Evolutionary conservation across 2,113 vertebrate species (phyloP).

Genomic region (Urocitellus parryii): DNA sequence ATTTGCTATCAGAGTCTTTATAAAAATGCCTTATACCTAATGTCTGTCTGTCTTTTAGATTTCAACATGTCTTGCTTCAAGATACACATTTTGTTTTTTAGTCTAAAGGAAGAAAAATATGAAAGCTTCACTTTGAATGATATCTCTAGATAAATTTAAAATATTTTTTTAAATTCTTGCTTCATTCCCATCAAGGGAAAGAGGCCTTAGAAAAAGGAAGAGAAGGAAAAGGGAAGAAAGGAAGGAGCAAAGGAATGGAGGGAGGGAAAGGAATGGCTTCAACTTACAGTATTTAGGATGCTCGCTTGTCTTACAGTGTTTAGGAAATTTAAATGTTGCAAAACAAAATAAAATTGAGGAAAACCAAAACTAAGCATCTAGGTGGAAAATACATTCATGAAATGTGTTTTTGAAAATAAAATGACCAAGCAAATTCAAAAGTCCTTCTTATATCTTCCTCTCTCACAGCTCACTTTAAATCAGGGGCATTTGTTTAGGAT

Average conservation of each 20-base stretch:
- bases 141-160: slow-evolving; percentile 47
- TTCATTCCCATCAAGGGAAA: not conserved
- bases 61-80: slow-evolving; percentile 50
- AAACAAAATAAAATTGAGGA: slow-evolving; percentile 9
- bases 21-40: slow-evolving; percentile 47
- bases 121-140: slow-evolving; percentile 14
- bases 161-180: not conserved
- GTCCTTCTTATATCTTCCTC: not conserved
- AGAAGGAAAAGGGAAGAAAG: not conserved
- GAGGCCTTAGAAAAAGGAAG: not conserved
- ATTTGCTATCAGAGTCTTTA: slow-evolving; percentile 55
- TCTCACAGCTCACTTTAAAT: slow-evolving; percentile 5
- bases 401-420: slow-evolving; percentile 54
- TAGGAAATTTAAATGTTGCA: slow-evolving; percentile 41
- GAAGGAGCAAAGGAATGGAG: not conserved
- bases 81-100: slow-evolving; percentile 38
- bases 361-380: not conserved
- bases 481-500: not conserved
- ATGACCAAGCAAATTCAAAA: slow-evolving; percentile 8
- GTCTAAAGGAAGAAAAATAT: slow-evolving; percentile 50
- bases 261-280: not conserved
- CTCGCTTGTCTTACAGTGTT: slow-evolving; percentile 19
- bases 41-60: slow-evolving; percentile 35
- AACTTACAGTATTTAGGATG: not conserved
- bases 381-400: not conserved